These are phyloP conservation scores for Periophthalmus magnuspinnatus DNA, from an alignment of 2,797 vertebrate species.

Conservation along the genomic window DNA sequence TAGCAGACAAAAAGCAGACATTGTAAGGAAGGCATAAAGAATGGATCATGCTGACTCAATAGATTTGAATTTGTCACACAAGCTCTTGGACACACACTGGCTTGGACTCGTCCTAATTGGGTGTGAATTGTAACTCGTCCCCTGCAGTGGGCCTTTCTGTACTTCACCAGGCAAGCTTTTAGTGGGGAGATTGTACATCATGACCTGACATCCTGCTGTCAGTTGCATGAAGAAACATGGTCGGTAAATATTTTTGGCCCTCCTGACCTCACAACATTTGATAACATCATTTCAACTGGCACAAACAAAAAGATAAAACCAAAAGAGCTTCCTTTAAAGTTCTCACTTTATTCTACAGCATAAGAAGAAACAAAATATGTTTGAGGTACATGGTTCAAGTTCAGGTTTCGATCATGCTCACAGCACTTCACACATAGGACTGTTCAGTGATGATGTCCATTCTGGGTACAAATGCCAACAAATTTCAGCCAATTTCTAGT, in stretches of 20 bases:
- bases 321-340: no score
- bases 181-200: slow-evolving; percentile 16
- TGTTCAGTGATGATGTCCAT: no score
- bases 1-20: neutral
- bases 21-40: slow-evolving; percentile 29
- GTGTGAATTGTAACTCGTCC: slow-evolving; percentile 48
- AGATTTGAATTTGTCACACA: slow-evolving; percentile 26
- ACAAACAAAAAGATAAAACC: no score
- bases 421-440: no score
- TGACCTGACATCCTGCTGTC: slow-evolving; percentile 8
- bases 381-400: no score
- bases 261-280: neutral
- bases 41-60: slow-evolving; percentile 44
- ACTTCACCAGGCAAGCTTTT: slow-evolving; percentile 14
- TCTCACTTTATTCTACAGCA: no score
- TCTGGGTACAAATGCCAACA: no score
- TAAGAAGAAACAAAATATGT: no score
- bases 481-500: no score
- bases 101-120: slow-evolving; percentile 40
- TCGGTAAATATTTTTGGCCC: slow-evolving; percentile 3
- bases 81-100: slow-evolving; percentile 4
- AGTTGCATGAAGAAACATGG: slow-evolving; percentile 2
- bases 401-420: no score
- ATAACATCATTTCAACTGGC: neutral
- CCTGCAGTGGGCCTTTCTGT: slow-evolving; percentile 36